Evolutionary conservation across 2,888 invertebrate species (phyloP).

Genomic region (Ophion costatus): DNA sequence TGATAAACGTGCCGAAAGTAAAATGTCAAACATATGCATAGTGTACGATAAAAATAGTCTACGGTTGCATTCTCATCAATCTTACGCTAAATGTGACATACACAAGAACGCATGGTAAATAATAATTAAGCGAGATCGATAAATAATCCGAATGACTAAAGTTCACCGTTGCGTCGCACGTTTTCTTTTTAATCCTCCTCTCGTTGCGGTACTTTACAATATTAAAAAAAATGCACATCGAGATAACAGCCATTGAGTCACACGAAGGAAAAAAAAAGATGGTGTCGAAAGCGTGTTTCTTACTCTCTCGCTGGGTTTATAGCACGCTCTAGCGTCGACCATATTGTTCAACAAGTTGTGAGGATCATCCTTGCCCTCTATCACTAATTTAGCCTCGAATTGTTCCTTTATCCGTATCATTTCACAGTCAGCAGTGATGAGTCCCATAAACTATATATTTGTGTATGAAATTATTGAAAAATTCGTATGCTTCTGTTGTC

Average conservation of each 20-base stretch:
- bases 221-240: slow-evolving; percentile 36
- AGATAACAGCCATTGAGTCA: slow-evolving; percentile 51
- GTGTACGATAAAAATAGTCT: slow-evolving; percentile 39
- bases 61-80: slow-evolving; percentile 40
- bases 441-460: slow-evolving; percentile 60
- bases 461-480: background rate
- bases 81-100: slow-evolving; percentile 22
- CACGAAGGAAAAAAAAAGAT: slow-evolving; percentile 41
- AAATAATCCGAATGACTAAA: slow-evolving; percentile 25
- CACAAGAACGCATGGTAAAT: slow-evolving; percentile 26
- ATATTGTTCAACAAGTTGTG: slow-evolving; percentile 80
- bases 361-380: slow-evolving; percentile 77
- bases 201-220: slow-evolving; percentile 7
- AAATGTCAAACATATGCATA: slow-evolving; percentile 35
- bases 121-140: slow-evolving; percentile 52
- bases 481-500: background rate
- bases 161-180: background rate
- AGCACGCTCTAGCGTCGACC: slow-evolving; percentile 83
- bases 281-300: slow-evolving; percentile 69
- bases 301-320: slow-evolving; percentile 83
- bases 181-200: slow-evolving; percentile 12
- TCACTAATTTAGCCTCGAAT: slow-evolving; percentile 76
- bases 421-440: slow-evolving; percentile 66
- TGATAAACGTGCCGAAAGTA: slow-evolving; percentile 49
- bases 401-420: slow-evolving; percentile 76